Evolutionary conservation across 2,113 vertebrate genomes (phyloP), one percentile per base, ranked within the genome.

Genomic region (Andinoacara biseriatus): DNA sequence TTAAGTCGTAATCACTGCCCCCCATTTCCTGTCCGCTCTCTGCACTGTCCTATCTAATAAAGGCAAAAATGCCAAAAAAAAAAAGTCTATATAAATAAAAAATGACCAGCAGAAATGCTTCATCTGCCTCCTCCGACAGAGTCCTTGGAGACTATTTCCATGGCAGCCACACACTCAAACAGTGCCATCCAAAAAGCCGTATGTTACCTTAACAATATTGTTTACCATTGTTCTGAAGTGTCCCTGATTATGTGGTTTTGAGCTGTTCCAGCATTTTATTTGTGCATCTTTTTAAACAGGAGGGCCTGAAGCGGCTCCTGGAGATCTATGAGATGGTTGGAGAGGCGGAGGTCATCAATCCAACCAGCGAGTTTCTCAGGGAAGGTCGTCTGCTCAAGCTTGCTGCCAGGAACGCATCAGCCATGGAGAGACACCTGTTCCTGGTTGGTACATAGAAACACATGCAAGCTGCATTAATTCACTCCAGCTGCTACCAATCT

Each of bases 281-380:
- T 24, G 3, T 0, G 40, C 18, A 61, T 1, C n/a, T 77, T 14
- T 18, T 3, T 10, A 9, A 43, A 31, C 83, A 99, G 98, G 97
- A 97, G 84, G 97, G 96, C 59, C 92, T 97, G 74, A 99, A 98
- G 94, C 97, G 97, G 85, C 93, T 98, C 38, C 81, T 98, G 91
- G 97, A 97, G 89, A 96, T 99, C 49, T 97, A 97, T 2, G 97
- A 98, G 92, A 99, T 98, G 97, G 91, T 99, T 65, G 97, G 98
- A 86, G 97, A 98, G 90, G 97, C 98, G 82, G 97, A 98, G 82
- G 97, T 99, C 13, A 96, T 99, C 56, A 97, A 98, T 86, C 97
- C 97, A 11, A 96, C 97, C 18, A 99, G 97, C 10, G 97, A 98
- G 88, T 96, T 99, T 65, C 97, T 99, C 86, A 97, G 96, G 89